Evolutionary conservation across 2,113 vertebrate species (phyloP).

Genomic region (Alligator mississippiensis): DNA sequence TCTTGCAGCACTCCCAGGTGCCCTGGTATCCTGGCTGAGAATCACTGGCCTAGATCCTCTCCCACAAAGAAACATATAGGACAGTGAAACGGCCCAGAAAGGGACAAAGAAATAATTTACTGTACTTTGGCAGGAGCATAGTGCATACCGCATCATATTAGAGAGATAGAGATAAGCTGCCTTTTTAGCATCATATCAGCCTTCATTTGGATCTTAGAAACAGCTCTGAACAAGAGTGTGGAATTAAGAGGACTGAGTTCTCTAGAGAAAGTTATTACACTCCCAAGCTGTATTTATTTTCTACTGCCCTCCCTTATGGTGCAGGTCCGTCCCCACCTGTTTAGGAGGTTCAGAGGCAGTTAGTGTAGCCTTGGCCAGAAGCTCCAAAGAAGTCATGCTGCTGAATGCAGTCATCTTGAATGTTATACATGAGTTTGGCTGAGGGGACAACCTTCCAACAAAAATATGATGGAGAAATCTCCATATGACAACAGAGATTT

Average conservation of each 20-base stretch:
- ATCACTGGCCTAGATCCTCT: background rate
- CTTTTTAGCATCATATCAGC: background rate
- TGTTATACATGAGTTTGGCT: background rate
- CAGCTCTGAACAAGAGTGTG: background rate
- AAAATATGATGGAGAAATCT: background rate
- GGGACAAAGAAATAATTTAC: background rate
- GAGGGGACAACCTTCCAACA: background rate
- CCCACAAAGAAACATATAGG: background rate
- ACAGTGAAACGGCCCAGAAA: background rate
- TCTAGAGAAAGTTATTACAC: background rate
- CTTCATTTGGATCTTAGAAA: background rate
- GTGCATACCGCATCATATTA: background rate
- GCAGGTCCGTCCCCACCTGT: background rate
- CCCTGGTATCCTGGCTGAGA: background rate
- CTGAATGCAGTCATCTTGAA: background rate
- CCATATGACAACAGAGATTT: background rate
- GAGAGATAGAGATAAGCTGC: background rate
- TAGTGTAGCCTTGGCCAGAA: background rate
- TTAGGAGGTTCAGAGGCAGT: background rate
- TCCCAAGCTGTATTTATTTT: background rate
- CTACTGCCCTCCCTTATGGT: background rate
- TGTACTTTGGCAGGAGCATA: background rate
- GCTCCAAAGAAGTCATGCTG: background rate
- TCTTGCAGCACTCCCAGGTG: too few relatives aligned
- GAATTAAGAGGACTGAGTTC: background rate